A percentile compares a stretch with the other conserved stretches of the same genome.
Evolutionary conservation across 2,888 invertebrate species (phyloP).

Genomic region (Achlya flavicornis): DNA sequence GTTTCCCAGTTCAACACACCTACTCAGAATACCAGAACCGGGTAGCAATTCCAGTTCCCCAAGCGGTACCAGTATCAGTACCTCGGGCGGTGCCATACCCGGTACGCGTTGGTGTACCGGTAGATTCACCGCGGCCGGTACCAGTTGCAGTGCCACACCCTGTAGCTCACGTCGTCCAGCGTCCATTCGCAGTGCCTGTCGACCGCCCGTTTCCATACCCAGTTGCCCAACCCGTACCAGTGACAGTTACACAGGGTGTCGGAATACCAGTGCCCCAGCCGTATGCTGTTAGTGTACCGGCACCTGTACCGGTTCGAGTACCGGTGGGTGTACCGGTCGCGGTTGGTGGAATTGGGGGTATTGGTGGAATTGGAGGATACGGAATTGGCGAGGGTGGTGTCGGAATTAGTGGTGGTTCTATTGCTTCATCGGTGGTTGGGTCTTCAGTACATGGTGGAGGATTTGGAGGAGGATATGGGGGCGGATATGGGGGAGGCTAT

Average conservation of each 20-base stretch:
- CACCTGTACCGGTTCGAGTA: conserved; percentile 67
- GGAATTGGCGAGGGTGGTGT: background rate
- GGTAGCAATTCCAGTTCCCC: conserved; percentile 80
- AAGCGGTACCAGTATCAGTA: conserved; percentile 67
- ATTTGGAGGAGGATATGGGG: background rate
- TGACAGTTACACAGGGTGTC: conserved; percentile 78
- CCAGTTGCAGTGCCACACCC: conserved; percentile 77
- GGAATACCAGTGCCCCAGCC: conserved; percentile 82
- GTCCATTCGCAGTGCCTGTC: conserved; percentile 75
- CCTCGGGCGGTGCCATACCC: conserved; percentile 76
- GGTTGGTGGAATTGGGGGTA: conserved; percentile 19
- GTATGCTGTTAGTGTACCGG: conserved; percentile 71
- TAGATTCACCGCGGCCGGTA: conserved; percentile 75
- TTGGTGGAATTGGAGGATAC: conserved; percentile 17
- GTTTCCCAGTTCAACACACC: conserved; percentile 61
- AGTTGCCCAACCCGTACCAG: conserved; percentile 80
- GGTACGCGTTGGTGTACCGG: conserved; percentile 78
- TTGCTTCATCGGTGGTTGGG: conserved; percentile 15
- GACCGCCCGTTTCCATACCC: conserved; percentile 83
- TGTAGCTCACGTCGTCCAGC: conserved; percentile 73
- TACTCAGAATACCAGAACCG: conserved; percentile 74
- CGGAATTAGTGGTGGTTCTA: conserved; percentile 15
- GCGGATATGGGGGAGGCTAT: too few species aligned
- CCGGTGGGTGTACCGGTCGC: conserved; percentile 51
- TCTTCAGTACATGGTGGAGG: background rate